Evolutionary conservation across 2,113 vertebrate species (phyloP).

Genomic region (Girardinichthys multiradiatus): DNA sequence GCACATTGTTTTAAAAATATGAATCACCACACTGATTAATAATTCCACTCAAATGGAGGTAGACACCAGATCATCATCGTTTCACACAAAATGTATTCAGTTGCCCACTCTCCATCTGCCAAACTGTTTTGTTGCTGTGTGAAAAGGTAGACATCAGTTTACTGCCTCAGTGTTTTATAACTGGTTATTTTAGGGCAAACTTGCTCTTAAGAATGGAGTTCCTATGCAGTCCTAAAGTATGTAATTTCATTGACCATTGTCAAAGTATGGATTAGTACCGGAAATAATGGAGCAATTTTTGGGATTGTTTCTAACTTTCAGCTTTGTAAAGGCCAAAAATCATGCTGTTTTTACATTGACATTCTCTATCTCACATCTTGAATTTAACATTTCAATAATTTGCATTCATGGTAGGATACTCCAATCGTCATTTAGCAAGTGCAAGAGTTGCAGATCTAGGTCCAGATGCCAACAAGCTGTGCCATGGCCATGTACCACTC

Average conservation of each 20-base stretch:
- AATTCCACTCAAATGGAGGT: constrained; percentile 5
- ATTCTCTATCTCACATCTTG: background rate
- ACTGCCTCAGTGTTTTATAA: background rate
- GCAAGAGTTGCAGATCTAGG: background rate
- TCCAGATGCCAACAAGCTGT: too few relatives aligned
- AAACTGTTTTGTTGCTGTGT: constrained; percentile 10
- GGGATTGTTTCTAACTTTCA: too few relatives aligned
- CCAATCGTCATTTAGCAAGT: background rate
- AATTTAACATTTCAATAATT: background rate
- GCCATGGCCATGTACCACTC: too few relatives aligned
- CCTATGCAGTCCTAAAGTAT: background rate
- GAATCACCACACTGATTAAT: constrained; percentile 35
- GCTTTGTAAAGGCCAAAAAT: too few relatives aligned
- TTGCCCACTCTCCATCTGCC: constrained; percentile 10
- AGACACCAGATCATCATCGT: constrained; percentile 15
- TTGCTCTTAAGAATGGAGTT: background rate
- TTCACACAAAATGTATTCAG: constrained; percentile 22
- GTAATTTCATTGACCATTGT: background rate
- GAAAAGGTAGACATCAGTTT: background rate
- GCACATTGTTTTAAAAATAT: constrained; percentile 31
- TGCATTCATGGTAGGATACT: background rate
- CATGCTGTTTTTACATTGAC: too few relatives aligned
- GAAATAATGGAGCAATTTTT: too few relatives aligned
- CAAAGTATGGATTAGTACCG: too few relatives aligned
- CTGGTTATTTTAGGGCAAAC: background rate